Evolutionary conservation across 2,888 invertebrate species (phyloP).

Genomic region (Gandaritis pyraliata): DNA sequence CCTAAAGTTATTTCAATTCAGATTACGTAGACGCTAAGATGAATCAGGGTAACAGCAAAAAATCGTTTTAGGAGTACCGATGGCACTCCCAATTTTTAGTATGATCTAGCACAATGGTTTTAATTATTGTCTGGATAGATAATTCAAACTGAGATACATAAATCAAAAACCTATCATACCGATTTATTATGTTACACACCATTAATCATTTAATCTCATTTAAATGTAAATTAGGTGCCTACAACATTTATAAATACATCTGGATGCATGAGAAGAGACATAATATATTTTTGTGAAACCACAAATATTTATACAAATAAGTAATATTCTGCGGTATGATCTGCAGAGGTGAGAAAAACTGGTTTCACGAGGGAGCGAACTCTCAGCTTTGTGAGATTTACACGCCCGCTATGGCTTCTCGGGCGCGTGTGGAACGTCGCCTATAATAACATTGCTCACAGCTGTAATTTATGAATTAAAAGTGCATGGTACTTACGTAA

Average conservation of each 20-base stretch:
- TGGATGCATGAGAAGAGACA: not conserved
- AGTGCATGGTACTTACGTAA: conserved; percentile 68
- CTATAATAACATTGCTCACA: conserved; percentile 39
- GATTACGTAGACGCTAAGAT: conserved; percentile 27
- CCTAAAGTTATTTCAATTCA: conserved; percentile 8
- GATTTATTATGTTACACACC: too few species aligned
- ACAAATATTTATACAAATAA: not conserved
- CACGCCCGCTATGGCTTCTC: conserved; percentile 62
- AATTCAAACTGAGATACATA: too few species aligned
- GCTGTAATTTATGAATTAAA: conserved; percentile 24
- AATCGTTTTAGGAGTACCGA: conserved; percentile 37
- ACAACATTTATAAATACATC: not conserved
- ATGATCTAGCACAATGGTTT: conserved; percentile 3
- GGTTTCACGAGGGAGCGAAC: conserved; percentile 47
- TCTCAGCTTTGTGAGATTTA: conserved; percentile 56
- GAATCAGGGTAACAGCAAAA: conserved; percentile 39
- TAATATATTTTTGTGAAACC: not conserved
- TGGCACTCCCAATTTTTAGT: conserved; percentile 40
- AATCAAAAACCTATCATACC: too few species aligned
- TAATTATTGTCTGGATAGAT: too few species aligned
- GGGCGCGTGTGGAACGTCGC: conserved; percentile 44
- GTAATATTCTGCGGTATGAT: not conserved
- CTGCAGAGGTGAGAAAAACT: conserved; percentile 47
- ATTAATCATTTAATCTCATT: too few species aligned
- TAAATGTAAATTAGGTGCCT: too few species aligned